Percentiles rank a stretch among this genome's conserved stretches.
Conservation (phyloP, 2,797 vertebrate species). For the Pseudochaenichthys georgianus region DNA sequence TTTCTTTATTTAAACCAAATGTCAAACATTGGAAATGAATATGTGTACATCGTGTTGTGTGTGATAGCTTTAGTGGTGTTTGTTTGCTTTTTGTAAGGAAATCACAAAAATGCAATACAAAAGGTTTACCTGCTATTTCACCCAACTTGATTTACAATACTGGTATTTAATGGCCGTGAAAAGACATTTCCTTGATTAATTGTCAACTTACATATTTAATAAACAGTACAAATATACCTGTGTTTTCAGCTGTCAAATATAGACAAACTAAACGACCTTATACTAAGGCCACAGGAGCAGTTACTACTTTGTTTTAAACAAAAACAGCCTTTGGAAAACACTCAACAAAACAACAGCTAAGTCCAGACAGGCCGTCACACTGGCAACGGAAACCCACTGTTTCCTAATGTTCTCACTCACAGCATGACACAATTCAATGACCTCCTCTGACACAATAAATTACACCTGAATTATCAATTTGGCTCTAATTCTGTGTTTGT, state of each 20-base stretch:
- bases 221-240: conserved; percentile 1
- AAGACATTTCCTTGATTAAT: neutral
- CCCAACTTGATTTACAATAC: neutral
- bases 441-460: conserved; percentile 68
- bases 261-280: neutral
- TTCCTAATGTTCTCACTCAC: conserved; percentile 53
- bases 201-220: neutral
- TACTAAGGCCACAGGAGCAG: conserved; percentile 20
- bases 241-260: neutral
- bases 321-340: conserved; percentile 38
- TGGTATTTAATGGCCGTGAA: conserved; percentile 7
- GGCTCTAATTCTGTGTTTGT: conserved; percentile 44
- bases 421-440: conserved; percentile 57
- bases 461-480: conserved; percentile 74
- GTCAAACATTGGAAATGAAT: conserved; percentile 27
- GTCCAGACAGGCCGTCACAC: conserved; percentile 29
- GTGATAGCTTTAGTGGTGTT: conserved; percentile 11
- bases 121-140: conserved; percentile 15
- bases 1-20: conserved; percentile 23
- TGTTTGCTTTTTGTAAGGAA: conserved; percentile 20
- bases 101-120: neutral
- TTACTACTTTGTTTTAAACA: conserved; percentile 40
- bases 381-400: conserved; percentile 11
- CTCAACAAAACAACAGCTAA: conserved; percentile 24
- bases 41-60: conserved; percentile 21